Percentiles rank a stretch among this genome's conserved stretches.
Evolutionary conservation across 2,888 invertebrate species (phyloP).

Genomic region (Sphaeridia pumilis): DNA sequence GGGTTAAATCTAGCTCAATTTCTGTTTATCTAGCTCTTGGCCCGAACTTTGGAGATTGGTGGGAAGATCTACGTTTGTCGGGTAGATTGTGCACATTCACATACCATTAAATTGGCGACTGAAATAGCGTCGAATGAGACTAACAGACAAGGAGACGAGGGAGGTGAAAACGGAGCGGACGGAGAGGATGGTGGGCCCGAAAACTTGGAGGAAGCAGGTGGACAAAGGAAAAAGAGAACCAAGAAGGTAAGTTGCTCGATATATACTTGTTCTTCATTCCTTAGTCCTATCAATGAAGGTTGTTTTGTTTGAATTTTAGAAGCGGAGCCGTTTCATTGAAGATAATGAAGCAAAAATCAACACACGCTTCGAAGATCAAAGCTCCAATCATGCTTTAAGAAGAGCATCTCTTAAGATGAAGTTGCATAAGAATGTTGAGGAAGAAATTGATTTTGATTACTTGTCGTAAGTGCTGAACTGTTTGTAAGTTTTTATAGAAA

Average conservation of each 20-base stretch:
- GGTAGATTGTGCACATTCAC: constrained; percentile 28
- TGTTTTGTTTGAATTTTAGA: constrained; percentile 6
- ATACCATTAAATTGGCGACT: constrained; percentile 26
- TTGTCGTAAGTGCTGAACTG: constrained; percentile 16
- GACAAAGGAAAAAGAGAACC: background rate
- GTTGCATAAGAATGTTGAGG: constrained; percentile 23
- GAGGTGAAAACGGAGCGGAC: constrained; percentile 1
- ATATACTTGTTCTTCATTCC: no score
- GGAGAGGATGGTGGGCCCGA: constrained; percentile 7
- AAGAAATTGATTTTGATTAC: constrained; percentile 31
- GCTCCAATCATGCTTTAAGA: constrained; percentile 24
- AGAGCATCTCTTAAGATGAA: constrained; percentile 24
- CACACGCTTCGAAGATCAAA: constrained; percentile 26
- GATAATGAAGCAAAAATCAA: constrained; percentile 23
- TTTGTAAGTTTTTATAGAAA: background rate
- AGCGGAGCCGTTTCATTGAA: constrained; percentile 22
- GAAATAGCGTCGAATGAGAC: constrained; percentile 18
- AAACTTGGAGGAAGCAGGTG: background rate
- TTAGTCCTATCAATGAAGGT: background rate
- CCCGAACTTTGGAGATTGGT: constrained; percentile 29
- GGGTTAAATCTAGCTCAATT: background rate
- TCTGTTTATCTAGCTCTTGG: constrained; percentile 17
- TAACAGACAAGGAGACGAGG: constrained; percentile 7
- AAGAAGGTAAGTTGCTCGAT: constrained; percentile 1
- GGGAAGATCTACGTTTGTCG: constrained; percentile 33